Percentiles rank a stretch among this genome's conserved stretches.
Evolutionary conservation across 1,140 invertebrate species (phyloP).

Genomic region (Lasioglossum albipes): DNA sequence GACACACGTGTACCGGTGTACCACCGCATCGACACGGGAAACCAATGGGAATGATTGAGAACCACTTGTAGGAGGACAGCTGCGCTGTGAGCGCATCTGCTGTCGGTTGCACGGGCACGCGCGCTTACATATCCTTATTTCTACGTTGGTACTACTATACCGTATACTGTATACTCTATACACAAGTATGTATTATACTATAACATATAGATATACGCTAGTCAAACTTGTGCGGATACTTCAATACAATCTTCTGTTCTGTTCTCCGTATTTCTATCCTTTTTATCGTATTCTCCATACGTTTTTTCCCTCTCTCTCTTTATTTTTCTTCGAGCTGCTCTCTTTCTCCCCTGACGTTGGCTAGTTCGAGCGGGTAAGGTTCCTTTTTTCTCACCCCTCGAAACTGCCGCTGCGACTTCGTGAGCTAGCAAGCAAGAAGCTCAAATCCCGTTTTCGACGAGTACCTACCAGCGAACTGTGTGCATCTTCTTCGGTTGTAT

Average conservation of each 20-base stretch:
- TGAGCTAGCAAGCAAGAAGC: conserved; percentile 11
- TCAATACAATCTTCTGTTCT: conserved; percentile 36
- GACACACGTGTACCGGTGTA: neutral
- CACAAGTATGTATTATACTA: too few species aligned
- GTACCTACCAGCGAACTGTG: conserved; percentile 22
- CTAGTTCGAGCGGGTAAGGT: conserved; percentile 21
- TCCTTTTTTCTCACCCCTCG: conserved; percentile 36
- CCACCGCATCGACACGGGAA: conserved; percentile 35
- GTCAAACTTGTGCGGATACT: conserved; percentile 32
- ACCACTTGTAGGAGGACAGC: conserved; percentile 80
- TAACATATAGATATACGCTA: conserved; percentile 16
- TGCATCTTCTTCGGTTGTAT: conserved; percentile 23
- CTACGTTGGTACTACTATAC: conserved; percentile 46
- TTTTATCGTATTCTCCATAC: conserved; percentile 26
- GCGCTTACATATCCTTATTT: conserved; percentile 71
- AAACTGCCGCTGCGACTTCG: neutral
- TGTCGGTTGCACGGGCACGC: conserved; percentile 77
- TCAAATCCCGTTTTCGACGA: conserved; percentile 41
- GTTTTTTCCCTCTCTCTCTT: conserved; percentile 39
- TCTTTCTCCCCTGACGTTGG: neutral
- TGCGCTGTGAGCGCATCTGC: conserved; percentile 77
- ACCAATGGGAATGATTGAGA: conserved; percentile 75
- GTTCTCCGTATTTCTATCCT: conserved; percentile 51
- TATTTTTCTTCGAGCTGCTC: conserved; percentile 39
- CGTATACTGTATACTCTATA: conserved; percentile 20